Evolutionary conservation across 2,888 invertebrate genomes (phyloP), one percentile per base, ranked within the genome.

Genomic region (Amblyteles armatorius): DNA sequence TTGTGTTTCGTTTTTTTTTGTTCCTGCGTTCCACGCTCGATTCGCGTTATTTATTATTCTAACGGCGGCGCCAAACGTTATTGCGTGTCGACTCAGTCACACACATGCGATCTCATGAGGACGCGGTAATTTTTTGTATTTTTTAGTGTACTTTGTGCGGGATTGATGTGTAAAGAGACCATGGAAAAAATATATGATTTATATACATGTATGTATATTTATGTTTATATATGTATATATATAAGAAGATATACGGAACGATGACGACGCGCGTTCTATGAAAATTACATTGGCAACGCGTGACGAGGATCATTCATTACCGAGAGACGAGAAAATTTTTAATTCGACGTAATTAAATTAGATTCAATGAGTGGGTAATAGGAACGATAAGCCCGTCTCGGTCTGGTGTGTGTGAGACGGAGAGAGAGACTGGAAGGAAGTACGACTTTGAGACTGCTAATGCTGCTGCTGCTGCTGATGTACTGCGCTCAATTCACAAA

Each of bases 341-440:
- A 74, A 84, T 84, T 84, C 82, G 78, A 48, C 40, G 79, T 82
- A 82, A 84, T 84, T 84, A 84, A 84, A 84, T 84, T 84, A 84
- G 84, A 84, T 84, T 84, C 84, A 84, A 84, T 84, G 84, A 82
- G 84, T 84, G 79, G 82, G 74, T 84, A 84, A 82, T 82, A 72
- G 84, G 82, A 69, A 82, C 74, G 84, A 84, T 82, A 79, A 82
- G 71, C 63, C 11, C 0, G 13, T 44, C 44, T 16, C 44, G 16
- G 33, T 33, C 77, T 72, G 26, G 44, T 68, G 69, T 63, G 48
- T 33, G n/a, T 16, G 60, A 71, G 69, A 50, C 11, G n/a, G 50
- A 52, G 69, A 63, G 69, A 63, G 36, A 74, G 83, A 76, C 55
- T 77, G 72, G 72, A 65, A 74, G 67, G 71, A 71, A 67, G 69